Evolutionary conservation across 2,797 vertebrate species (phyloP), one percentile per base, ranked within the genome.

Genomic region (Etheostoma nigrum): DNA sequence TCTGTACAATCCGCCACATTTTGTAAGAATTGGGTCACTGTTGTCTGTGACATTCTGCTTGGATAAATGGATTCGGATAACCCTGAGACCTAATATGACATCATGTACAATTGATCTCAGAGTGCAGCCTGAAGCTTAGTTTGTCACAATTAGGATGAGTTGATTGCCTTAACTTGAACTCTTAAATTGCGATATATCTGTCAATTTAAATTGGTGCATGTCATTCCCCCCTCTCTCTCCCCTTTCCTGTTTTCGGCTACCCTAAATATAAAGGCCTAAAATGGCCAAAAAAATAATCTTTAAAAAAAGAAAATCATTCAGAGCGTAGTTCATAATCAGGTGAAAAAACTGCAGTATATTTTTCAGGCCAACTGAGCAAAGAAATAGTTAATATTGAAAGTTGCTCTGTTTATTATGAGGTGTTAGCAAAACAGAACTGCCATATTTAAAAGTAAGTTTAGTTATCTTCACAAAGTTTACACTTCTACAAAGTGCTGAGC

Each of bases 401-500:
- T 6, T 4, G 0, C 21, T 74, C n/a, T 23, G 21, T 19, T 67
- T 27, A 27, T 61, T 16, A 48, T 11, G 6, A 51, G 36, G 36
- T 40, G 36, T 12, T 40, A 40, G 55, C 8, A 49, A 49, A 65
- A 58, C 47, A 74, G 53, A 69, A n/a, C 16, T 18, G 23, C 30
- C 54, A 48, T 40, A 40, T 40, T 40, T 40, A 12, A 11, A 12
- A 40, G 36, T 40, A 40, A 40, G 36, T 11, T 40, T 40, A 40
- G 36, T 4, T 40, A 19, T 62, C 58, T 54, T 27, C 4, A 4
- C 27, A 27, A 4, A 4, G 27, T 27, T 48, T 11, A 42, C 21
- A 53, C 3, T 30, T 30, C 30, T 11, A 45, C 59, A 57, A 40
- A 67, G 61, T 72, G 74, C 48, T 62, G 53, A 81, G 58, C 47